Evolutionary conservation across 2,113 vertebrate genomes (phyloP).

Genomic region (Silurus meridionalis): DNA sequence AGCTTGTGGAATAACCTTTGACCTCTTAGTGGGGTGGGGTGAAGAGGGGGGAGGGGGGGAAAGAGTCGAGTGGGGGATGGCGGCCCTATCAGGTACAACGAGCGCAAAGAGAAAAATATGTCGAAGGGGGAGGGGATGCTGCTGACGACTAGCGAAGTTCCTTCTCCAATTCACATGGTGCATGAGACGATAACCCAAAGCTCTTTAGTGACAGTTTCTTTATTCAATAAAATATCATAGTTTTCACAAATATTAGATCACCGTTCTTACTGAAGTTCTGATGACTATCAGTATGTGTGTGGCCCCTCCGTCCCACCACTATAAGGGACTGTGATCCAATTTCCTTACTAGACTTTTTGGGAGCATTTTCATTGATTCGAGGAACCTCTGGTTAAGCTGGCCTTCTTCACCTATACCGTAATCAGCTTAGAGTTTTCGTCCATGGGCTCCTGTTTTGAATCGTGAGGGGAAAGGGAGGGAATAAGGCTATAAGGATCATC

Average conservation of each 20-base stretch:
- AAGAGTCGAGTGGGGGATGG: constrained; percentile 36
- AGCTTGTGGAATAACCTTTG: constrained; percentile 56
- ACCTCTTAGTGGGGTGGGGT: constrained; percentile 49
- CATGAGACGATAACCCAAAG: neutral
- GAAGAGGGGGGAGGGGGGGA: neutral
- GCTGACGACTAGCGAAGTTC: constrained; percentile 33
- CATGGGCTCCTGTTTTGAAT: constrained; percentile 33
- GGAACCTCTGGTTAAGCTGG: constrained; percentile 37
- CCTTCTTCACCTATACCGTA: constrained; percentile 38
- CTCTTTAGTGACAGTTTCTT: neutral
- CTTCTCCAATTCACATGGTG: constrained; percentile 26
- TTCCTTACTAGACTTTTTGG: constrained; percentile 25
- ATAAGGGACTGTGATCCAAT: constrained; percentile 35
- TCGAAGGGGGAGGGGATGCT: constrained; percentile 35
- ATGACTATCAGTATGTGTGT: neutral
- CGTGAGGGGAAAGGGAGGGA: constrained; percentile 22
- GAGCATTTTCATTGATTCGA: constrained; percentile 51
- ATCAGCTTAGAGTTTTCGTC: constrained; percentile 46
- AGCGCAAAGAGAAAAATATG: constrained; percentile 32
- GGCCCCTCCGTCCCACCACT: neutral
- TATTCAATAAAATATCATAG: neutral
- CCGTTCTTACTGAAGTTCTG: neutral
- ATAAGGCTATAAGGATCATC: constrained; percentile 15
- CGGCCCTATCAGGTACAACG: constrained; percentile 47
- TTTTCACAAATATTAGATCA: neutral